These are phyloP conservation scores for Notospermus geniculatus DNA, from an alignment of 1,140 invertebrate species.

Conservation along the genomic window DNA sequence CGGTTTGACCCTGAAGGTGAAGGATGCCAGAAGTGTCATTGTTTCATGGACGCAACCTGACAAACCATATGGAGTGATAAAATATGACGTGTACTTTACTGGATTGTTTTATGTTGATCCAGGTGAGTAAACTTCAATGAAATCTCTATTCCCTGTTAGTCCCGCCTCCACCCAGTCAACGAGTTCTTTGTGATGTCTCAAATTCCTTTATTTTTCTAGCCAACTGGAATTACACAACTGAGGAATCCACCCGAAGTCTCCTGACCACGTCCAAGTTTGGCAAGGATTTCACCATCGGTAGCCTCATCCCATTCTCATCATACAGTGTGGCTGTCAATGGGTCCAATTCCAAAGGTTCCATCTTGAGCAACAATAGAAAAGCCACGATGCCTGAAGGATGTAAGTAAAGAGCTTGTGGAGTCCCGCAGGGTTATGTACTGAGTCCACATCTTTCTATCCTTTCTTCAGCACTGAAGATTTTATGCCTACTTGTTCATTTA, in stretches of 20 bases:
- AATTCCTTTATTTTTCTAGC: slow-evolving; percentile 30
- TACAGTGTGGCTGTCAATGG: slow-evolving; percentile 51
- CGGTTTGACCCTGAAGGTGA: slow-evolving; percentile 35
- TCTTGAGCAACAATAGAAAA: slow-evolving; percentile 40
- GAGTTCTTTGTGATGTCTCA: too few relatives aligned
- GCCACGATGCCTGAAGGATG: slow-evolving; percentile 37
- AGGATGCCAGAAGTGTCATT: slow-evolving; percentile 37
- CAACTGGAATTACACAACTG: slow-evolving; percentile 39
- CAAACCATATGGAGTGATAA: slow-evolving; percentile 40
- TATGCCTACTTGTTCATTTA: too few relatives aligned
- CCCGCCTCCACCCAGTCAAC: too few relatives aligned
- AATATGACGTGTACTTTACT: slow-evolving; percentile 40
- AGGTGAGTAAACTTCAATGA: slow-evolving; percentile 31
- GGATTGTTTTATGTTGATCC: slow-evolving; percentile 44
- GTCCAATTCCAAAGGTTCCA: slow-evolving; percentile 47
- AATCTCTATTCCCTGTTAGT: too few relatives aligned
- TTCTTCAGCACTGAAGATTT: too few relatives aligned
- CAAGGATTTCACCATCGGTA: slow-evolving; percentile 28
- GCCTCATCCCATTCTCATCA: slow-evolving; percentile 41
- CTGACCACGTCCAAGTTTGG: slow-evolving; percentile 23
- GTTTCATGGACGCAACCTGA: slow-evolving; percentile 40
- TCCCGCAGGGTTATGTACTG: not conserved
- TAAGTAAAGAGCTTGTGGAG: slow-evolving; percentile 27
- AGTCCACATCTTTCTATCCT: too few relatives aligned
- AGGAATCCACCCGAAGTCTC: slow-evolving; percentile 29